Percentiles rank a stretch among this genome's conserved stretches.
Conservation (phyloP, 2,113 vertebrate genomes). For the Macrotus californicus region DNA sequence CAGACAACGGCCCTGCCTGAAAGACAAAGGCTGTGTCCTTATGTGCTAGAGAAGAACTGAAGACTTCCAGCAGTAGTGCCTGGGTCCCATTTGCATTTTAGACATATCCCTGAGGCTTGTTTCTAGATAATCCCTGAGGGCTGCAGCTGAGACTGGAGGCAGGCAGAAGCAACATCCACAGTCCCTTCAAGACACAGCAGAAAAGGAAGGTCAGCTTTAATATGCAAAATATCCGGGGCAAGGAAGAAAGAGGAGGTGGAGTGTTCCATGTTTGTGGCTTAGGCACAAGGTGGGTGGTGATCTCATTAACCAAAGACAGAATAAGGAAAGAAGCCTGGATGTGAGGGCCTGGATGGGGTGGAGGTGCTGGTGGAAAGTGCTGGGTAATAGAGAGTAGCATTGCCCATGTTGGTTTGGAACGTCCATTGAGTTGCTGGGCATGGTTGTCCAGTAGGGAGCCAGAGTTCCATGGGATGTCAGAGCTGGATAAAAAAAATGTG, state of each 20-base stretch:
- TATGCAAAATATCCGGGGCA: accelerated
- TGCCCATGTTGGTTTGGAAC: not conserved
- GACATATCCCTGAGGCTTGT: accelerated
- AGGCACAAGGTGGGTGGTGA: not conserved
- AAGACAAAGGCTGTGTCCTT: not conserved
- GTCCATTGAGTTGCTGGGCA: not conserved
- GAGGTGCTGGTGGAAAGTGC: not conserved
- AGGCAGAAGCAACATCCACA: not conserved
- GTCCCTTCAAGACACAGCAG: not conserved
- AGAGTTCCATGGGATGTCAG: not conserved
- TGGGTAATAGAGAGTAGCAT: not conserved
- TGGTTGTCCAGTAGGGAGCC: too few relatives aligned
- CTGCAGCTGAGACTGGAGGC: not conserved
- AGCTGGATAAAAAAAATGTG: too few relatives aligned
- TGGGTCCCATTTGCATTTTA: not conserved
- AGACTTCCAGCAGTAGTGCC: not conserved
- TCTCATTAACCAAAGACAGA: not conserved
- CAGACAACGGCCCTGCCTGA: not conserved
- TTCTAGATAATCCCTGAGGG: not conserved
- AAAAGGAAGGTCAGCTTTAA: not conserved
- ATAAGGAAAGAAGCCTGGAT: not conserved
- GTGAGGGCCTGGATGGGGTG: not conserved
- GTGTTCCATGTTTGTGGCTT: not conserved
- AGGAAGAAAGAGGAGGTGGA: not conserved
- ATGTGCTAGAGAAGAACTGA: not conserved